Percentiles rank a stretch among this genome's conserved stretches.
phyloP scores from a whole-genome alignment of 1,140 invertebrate species.

The Lordiphosa clarofinis region DNA sequence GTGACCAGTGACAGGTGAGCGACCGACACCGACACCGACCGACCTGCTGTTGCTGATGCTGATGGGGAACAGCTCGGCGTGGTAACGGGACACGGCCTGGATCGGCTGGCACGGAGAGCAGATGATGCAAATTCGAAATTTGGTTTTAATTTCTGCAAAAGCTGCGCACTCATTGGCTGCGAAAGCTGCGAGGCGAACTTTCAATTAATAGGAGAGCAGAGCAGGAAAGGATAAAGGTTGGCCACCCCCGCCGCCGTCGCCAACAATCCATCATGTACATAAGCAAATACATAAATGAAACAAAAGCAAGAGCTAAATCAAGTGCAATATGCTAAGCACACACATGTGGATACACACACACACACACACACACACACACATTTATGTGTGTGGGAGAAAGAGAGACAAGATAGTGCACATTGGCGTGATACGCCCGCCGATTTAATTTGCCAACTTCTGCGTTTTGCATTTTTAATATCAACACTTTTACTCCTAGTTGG shows the following conservation, averaged over 20 bases:
- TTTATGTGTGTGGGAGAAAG: background rate
- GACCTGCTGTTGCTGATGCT: conserved; percentile 10
- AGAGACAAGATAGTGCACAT: conserved; percentile 17
- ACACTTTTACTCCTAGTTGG: conserved; percentile 61
- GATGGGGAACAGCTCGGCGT: conserved; percentile 3
- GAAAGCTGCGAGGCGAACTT: conserved; percentile 4
- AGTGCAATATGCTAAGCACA: conserved; percentile 4
- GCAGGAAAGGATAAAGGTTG: conserved; percentile 5
- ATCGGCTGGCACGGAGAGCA: background rate
- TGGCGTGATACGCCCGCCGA: conserved; percentile 35
- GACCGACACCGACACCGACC: conserved; percentile 16
- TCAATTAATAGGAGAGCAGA: conserved; percentile 7
- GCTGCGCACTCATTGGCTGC: conserved; percentile 14
- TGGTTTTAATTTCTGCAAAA: conserved; percentile 19
- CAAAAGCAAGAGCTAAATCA: conserved; percentile 16
- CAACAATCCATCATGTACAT: conserved; percentile 1
- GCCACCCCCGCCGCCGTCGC: conserved; percentile 1
- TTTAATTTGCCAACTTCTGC: conserved; percentile 62
- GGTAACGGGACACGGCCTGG: conserved; percentile 1
- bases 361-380: conserved; percentile 2
- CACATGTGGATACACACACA: background rate
- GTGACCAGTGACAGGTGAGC: conserved; percentile 27
- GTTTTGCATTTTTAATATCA: conserved; percentile 72
- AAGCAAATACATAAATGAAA: conserved; percentile 7
- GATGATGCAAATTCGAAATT: conserved; percentile 11